phyloP scores from a whole-genome alignment of 2,888 invertebrate species.

The Adelphocoris suturalis region DNA sequence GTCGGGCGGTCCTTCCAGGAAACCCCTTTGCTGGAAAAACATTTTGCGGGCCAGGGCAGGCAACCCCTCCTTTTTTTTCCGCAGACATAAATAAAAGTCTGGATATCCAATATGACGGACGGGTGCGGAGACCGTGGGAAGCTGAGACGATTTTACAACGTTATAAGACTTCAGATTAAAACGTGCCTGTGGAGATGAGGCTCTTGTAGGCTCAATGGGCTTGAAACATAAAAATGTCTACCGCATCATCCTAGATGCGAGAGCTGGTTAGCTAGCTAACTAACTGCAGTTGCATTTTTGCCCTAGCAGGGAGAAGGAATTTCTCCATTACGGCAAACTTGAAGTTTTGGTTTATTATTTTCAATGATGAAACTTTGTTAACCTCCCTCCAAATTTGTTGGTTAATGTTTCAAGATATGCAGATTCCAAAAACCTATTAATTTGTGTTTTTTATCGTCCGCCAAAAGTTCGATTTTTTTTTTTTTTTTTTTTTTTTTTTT shows the following conservation, averaged over 20 bases:
- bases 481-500: no score
- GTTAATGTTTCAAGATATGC: no score
- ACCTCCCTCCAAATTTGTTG: no score
- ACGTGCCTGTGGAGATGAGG: neutral
- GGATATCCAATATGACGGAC: neutral
- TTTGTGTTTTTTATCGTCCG: no score
- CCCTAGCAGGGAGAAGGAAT: no score
- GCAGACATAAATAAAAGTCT: conserved; percentile 2
- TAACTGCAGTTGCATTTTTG: neutral
- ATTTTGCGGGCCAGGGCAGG: neutral
- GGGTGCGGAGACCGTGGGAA: neutral
- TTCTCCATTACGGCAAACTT: no score
- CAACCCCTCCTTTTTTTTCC: neutral
- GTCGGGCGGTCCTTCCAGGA: neutral
- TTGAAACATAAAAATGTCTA: conserved; percentile 25
- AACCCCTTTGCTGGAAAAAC: neutral
- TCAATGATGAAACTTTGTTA: no score
- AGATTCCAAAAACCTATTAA: no score
- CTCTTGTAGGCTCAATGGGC: neutral
- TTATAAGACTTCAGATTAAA: conserved; percentile 6
- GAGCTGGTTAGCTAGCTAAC: neutral
- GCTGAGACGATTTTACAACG: conserved; percentile 5
- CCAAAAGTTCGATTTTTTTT: no score
- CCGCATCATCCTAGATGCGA: neutral
- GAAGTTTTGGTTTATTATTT: no score